Base-by-base conservation (phyloP, 2,888 invertebrate species). In the Drepana falcataria region DNA sequence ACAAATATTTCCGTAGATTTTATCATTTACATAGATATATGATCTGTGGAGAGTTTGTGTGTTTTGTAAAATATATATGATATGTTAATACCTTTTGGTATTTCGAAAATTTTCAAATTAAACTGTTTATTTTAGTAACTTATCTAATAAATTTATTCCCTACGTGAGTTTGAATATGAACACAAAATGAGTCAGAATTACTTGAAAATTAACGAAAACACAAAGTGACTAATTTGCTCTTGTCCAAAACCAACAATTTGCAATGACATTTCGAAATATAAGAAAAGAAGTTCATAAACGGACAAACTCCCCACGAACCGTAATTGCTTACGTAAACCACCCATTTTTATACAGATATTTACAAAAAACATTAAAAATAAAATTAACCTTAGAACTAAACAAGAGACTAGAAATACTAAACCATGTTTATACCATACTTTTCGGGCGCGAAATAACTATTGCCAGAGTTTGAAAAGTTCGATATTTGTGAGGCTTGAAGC, bases 351-450 rank as follows among this genome's bases (percentile, higher is more conserved):
- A 59, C 63, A 59, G 65, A 69, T 69, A 74, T 74, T 57, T 71
- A 77, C 68, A 75, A 68, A 65, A 40, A 21, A 51, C 6, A 49
- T 35, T 44, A 68, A 65, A 66, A 69, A 71, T 37, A 4, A 37
- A 37, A 37, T 4, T 4, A 37, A 37, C 3, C 37, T 4, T 4
- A 5, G 37, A 5, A 37, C 37, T 73, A 68, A 74, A 79, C 69
- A 61, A 75, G 69, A 67, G 83, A 85, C 87, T 85, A 87, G 85
- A 84, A 64, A 60, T 75, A 86, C 86, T 91, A 91, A 71, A 91
- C 91, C 91, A 91, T 91, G 77, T 91, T 91, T 51, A 91, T 91
- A 55, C 91, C 91, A 65, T 91, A 91, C 58, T 91, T 91, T 61
- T 91, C 91, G 2, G 91, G 90, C 6, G 91, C 90, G 60, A 91